Base-by-base conservation (phyloP, 2,888 invertebrate species). In the Rambutsinella grinnellia region DNA sequence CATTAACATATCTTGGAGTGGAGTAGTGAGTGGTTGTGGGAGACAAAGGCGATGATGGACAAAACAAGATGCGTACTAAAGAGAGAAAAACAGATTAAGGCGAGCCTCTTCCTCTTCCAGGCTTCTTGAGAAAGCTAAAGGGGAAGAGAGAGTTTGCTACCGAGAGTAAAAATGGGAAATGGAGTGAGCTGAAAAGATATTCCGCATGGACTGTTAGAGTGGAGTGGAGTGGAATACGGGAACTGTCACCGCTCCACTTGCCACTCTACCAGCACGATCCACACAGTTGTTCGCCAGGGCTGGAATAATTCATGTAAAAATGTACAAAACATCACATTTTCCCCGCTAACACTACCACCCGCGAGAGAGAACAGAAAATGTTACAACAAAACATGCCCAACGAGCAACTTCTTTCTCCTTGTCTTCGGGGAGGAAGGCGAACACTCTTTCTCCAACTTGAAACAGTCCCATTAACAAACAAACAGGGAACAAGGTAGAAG, bases 71-170 rank as follows among this genome's bases (percentile, higher is more conserved):
- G 65, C 51, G 60, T 49, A 54, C 58, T 58, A 36, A 60, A 53
- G 58, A 58, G 53, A 60, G 53, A 67, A 62, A 36, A 56, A 67
- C 67, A 75, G 75, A 75, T 75, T 75, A 75, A 74, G 72, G n/a
- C 36, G 5, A 36, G 36, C 13, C 6, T 36, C 36, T 36, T 36
- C 36, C 36, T 36, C n/a, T n/a, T n/a, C n/a, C n/a, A n/a, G n/a
- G n/a, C n/a, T n/a, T n/a, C n/a, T n/a, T n/a, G n/a, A n/a, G n/a
- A n/a, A n/a, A n/a, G n/a, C n/a, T 36, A 36, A 36, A 36, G 36
- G n/a, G n/a, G 36, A 36, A 36, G 36, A 36, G 36, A 5, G 36
- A 27, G 10, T 44, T 24, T 24, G 27, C 17, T 28, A 10, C 5
- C 23, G 53, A 15, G 15, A 53, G 53, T 21, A 19, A 53, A 57